These are phyloP conservation scores for Oreocharis arfaki DNA, from an alignment of 2,113 vertebrate species.

Conservation along the genomic window DNA sequence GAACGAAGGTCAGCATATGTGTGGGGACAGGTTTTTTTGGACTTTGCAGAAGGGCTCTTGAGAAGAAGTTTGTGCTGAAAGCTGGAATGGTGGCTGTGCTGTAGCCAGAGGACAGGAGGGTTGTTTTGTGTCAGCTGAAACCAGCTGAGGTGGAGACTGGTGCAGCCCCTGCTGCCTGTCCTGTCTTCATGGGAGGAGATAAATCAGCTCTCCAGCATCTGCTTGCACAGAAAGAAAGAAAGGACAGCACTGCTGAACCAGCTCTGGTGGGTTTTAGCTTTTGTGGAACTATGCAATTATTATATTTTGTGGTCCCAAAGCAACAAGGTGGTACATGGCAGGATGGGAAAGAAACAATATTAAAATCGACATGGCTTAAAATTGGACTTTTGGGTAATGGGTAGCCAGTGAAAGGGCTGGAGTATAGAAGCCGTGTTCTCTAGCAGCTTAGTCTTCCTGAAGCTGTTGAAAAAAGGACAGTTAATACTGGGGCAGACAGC, in stretches of 20 bases:
- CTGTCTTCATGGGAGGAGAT: background rate
- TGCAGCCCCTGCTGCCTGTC: background rate
- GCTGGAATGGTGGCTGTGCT: background rate
- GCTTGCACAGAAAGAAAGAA: background rate
- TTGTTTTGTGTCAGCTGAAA: background rate
- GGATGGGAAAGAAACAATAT: background rate
- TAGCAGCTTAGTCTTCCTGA: background rate
- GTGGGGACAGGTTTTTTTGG: background rate
- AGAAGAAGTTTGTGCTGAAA: background rate
- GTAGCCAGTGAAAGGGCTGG: background rate
- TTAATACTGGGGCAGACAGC: background rate
- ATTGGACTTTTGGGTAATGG: background rate
- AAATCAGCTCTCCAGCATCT: background rate
- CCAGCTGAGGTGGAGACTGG: background rate
- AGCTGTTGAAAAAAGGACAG: background rate
- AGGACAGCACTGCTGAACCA: background rate
- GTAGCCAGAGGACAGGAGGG: background rate
- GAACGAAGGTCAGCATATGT: accelerated
- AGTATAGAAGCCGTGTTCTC: background rate
- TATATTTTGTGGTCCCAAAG: background rate
- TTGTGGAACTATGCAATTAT: background rate
- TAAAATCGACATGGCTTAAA: background rate
- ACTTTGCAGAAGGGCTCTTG: background rate
- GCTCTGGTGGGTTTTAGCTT: background rate
- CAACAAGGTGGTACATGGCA: background rate